A percentile compares a stretch with the other conserved stretches of the same genome.
Conservation (phyloP, 2,888 invertebrate species). For the Pseudoips prasinana region DNA sequence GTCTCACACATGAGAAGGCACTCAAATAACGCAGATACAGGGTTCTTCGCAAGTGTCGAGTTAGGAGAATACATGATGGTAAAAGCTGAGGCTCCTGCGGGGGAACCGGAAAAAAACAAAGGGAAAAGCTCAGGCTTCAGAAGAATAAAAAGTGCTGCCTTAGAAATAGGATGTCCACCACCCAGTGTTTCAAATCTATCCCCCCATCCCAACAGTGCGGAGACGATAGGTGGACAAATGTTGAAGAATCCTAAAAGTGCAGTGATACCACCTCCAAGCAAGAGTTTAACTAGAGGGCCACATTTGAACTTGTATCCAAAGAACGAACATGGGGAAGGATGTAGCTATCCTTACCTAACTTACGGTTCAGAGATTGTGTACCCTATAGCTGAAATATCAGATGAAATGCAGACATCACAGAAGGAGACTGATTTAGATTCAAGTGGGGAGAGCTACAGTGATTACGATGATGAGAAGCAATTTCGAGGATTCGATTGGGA, state of each 20-base stretch:
- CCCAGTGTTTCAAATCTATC: constrained; percentile 86
- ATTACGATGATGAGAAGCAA: constrained; percentile 83
- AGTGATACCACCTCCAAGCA: constrained; percentile 86
- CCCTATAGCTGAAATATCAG: constrained; percentile 92
- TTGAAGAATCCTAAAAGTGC: constrained; percentile 85
- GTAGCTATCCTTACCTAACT: constrained; percentile 86
- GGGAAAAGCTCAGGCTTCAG: constrained; percentile 84
- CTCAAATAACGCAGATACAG: constrained; percentile 84
- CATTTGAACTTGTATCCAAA: constrained; percentile 86
- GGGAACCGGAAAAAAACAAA: constrained; percentile 67
- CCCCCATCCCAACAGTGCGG: constrained; percentile 91
- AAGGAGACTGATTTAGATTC: constrained; percentile 84
- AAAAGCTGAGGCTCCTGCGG: constrained; percentile 72
- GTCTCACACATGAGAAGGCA: constrained; percentile 81
- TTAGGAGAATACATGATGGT: constrained; percentile 79
- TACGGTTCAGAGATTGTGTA: constrained; percentile 90
- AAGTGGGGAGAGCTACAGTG: constrained; percentile 82
- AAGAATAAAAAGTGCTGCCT: constrained; percentile 86
- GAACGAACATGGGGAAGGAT: constrained; percentile 85
- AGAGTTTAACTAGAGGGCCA: constrained; percentile 85
- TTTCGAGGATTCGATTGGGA: constrained; percentile 78
- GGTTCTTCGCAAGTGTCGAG: constrained; percentile 79
- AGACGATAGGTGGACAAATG: constrained; percentile 86
- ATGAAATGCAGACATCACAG: constrained; percentile 87
- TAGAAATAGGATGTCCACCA: constrained; percentile 87